Evolutionary conservation across 92 coral and sea anemone genomes (phyloP), one percentile per base, ranked within the genome.

Genomic region (Epizoanthus ramosus): DNA sequence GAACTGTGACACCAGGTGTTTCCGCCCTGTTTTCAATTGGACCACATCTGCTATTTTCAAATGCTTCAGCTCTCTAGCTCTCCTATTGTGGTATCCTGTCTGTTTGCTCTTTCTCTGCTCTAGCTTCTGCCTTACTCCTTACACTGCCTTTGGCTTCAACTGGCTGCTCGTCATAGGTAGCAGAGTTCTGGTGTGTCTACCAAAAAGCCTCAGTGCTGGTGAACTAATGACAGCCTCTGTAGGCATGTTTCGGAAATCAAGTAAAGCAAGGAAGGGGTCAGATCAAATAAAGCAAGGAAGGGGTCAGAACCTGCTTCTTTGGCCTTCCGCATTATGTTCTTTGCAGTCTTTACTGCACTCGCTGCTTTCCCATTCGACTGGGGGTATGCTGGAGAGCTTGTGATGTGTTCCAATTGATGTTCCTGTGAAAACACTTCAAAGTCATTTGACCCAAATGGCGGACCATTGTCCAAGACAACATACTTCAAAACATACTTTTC

Each of bases 401-500:
- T 61, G 21, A 8, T 61, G 66, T 61, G 66, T n/a, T 61, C 31
- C 1, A 61, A 61, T 8, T n/a, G 12, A 24, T 61, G 19, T 1
- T 2, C 10, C 10, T 1, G 22, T 18, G 66, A 21, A 61, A 21
- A 61, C 10, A 7, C 25, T 3, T 19, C 25, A 24, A 61, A 61
- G 18, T 61, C 66, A 16, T 0, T 24, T 1, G 3, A 61, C 12
- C 8, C 8, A 18, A 61, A 19, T 18, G 66, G 31, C 24, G 22
- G 66, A 0, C 66, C 66, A 19, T 61, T 61, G 8, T 61, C 31
- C n/a, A 31, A 18, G 8, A 61, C 22, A 4, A 61, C 24, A 57
- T 61, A 73, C 12, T 73, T 52, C 8, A 54, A 17, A 10, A 73
- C 43, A 31, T 73, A 73, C 24, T 73, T 61, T 37, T 73, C 79